A percentile compares a stretch with the other conserved stretches of the same genome.
phyloP scores from a whole-genome alignment of 2,797 vertebrate genomes.

The Limosa lapponica region DNA sequence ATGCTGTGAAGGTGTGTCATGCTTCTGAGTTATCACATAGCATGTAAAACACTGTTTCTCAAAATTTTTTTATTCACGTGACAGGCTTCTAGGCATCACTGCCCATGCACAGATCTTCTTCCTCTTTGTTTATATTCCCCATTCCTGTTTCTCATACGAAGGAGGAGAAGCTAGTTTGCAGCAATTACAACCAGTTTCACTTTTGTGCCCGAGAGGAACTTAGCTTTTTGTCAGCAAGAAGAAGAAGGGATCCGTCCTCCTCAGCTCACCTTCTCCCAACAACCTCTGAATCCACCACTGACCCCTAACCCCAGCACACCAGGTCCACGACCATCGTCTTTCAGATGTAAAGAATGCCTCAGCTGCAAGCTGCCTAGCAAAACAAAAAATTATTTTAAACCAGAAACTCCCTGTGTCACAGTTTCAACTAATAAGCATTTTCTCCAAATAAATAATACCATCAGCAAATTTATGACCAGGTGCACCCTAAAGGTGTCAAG shows the following conservation, averaged over 20 bases:
- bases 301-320: neutral
- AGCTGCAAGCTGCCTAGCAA: neutral
- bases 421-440: neutral
- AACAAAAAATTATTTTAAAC: neutral
- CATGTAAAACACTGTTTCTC: neutral
- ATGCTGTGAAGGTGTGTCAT: neutral
- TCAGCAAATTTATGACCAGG: neutral
- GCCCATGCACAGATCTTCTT: neutral
- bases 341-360: neutral
- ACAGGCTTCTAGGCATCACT: neutral
- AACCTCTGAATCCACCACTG: neutral
- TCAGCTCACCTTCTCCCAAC: neutral
- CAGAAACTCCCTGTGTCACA: neutral
- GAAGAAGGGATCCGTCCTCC: neutral
- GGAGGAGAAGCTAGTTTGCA: neutral
- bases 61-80: neutral
- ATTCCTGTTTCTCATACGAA: neutral
- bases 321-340: neutral
- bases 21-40: fast-evolving
- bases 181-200: neutral
- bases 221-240: neutral
- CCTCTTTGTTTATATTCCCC: neutral
- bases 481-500: neutral
- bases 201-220: neutral
- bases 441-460: neutral